Percentiles rank a stretch among this genome's conserved stretches.
Conservation (phyloP, 2,797 vertebrate genomes). For the Tragopan temminckii region DNA sequence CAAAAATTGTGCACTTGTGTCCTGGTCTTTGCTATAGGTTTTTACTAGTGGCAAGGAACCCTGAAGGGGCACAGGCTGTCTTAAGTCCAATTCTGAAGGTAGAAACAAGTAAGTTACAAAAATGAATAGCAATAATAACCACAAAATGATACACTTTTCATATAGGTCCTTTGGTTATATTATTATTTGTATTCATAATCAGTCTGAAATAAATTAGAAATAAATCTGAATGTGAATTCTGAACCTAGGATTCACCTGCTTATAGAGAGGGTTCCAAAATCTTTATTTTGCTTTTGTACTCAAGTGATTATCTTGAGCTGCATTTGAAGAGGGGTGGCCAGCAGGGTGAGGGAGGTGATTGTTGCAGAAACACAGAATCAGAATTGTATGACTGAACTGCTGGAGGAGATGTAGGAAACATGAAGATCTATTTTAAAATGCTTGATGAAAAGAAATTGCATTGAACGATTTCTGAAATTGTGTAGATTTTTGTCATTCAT, state of each 20-base stretch:
- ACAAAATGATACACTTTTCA: neutral
- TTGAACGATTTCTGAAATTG: neutral
- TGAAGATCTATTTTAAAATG: neutral
- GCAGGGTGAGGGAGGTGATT: neutral
- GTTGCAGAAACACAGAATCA: neutral
- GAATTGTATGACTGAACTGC: neutral
- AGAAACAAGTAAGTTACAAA: conserved; percentile 82
- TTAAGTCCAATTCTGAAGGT: conserved; percentile 81
- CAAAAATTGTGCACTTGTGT: conserved; percentile 81
- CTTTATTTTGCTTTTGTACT: neutral
- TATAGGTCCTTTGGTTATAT: neutral
- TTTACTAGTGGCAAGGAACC: conserved; percentile 82
- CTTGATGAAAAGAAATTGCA: neutral
- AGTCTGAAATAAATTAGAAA: neutral
- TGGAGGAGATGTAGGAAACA: neutral
- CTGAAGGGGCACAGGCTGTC: conserved; percentile 78
- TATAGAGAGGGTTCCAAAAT: neutral
- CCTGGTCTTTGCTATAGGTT: conserved; percentile 87
- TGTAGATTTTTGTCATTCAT: neutral
- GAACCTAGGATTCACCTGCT: neutral
- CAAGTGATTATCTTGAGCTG: neutral
- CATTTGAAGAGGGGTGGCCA: neutral
- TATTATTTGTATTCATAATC: neutral
- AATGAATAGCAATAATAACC: neutral
- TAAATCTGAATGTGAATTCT: neutral